A percentile compares a stretch with the other conserved stretches of the same genome.
These are phyloP conservation scores for Emydoidea blandingii DNA, from an alignment of 2,797 vertebrate species.

Conservation along the genomic window DNA sequence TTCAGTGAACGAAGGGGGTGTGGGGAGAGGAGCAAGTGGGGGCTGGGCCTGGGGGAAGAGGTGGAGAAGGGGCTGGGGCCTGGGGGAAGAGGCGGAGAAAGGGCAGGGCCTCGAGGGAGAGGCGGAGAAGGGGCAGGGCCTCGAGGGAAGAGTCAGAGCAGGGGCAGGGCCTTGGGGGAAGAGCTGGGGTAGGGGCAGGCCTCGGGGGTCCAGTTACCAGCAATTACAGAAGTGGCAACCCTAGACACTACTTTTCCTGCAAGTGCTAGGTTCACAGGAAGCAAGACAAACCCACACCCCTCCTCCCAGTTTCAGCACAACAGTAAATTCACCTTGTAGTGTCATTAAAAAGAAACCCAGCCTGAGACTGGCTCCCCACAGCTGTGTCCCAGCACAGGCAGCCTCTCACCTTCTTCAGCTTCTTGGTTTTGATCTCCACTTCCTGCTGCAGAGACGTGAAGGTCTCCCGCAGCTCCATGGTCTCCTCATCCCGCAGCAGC, in stretches of 20 bases:
- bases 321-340: background rate
- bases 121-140: no score
- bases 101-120: no score
- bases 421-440: slow-evolving; percentile 97
- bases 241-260: background rate
- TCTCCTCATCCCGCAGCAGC: slow-evolving; percentile 94
- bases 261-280: background rate
- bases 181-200: no score
- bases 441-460: slow-evolving; percentile 96
- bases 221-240: no score
- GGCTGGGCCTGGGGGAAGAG: no score
- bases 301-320: background rate
- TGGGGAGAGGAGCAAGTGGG: no score
- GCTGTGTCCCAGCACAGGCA: background rate
- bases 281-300: background rate
- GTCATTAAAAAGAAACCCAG: background rate
- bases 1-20: no score
- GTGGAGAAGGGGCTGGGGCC: no score
- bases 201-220: no score
- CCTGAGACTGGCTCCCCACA: background rate
- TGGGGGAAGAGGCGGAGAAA: no score
- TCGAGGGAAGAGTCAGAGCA: no score
- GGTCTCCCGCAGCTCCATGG: slow-evolving; percentile 93
- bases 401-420: slow-evolving; percentile 91
- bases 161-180: no score